These are phyloP conservation scores for Cetoscarus ocellatus DNA, from an alignment of 2,797 vertebrate species.

Conservation along the genomic window DNA sequence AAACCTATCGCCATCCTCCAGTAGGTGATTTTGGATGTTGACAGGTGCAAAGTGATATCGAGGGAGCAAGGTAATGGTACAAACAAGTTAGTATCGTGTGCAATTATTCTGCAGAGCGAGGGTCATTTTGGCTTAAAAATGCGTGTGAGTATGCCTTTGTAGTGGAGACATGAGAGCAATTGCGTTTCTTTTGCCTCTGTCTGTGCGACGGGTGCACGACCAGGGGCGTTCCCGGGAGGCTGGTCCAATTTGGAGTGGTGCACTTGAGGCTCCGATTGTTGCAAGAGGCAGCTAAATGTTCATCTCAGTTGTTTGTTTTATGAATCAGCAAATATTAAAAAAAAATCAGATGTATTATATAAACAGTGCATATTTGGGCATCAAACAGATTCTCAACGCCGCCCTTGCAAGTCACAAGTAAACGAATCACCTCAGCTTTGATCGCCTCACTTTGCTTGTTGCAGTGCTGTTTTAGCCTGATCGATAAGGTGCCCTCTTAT, in stretches of 20 bases:
- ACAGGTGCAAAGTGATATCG: constrained; percentile 49
- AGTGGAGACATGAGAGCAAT: constrained; percentile 81
- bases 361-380: not conserved
- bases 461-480: constrained; percentile 34
- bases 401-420: constrained; percentile 20
- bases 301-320: constrained; percentile 19
- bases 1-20: constrained; percentile 3
- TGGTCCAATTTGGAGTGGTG: constrained; percentile 75
- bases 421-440: constrained; percentile 33
- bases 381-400: not conserved
- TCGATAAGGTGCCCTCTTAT: constrained; percentile 33
- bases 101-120: constrained; percentile 35
- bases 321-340: constrained; percentile 7
- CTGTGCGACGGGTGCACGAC: constrained; percentile 81
- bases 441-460: constrained; percentile 51
- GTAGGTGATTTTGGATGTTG: constrained; percentile 11
- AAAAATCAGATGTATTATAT: not conserved
- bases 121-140: constrained; percentile 33
- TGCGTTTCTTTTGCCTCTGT: constrained; percentile 71
- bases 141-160: constrained; percentile 47
- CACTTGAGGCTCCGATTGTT: constrained; percentile 72
- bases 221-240: constrained; percentile 87
- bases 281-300: constrained; percentile 51
- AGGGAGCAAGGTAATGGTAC: constrained; percentile 8
- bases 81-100: constrained; percentile 34